phyloP scores from a whole-genome alignment of 1,140 invertebrate species.

The Drosophila miranda region DNA sequence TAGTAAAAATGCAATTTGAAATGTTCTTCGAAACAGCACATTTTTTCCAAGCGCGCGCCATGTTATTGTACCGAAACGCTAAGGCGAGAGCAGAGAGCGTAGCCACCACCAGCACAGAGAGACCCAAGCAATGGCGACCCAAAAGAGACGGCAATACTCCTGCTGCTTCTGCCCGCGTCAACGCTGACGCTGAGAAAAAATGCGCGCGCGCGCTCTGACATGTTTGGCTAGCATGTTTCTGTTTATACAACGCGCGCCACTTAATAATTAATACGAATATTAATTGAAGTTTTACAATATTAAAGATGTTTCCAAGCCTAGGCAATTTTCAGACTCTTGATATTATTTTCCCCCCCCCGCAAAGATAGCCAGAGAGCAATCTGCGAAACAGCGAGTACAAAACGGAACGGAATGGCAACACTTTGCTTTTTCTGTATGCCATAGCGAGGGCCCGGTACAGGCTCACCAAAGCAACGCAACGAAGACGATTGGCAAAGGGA shows the following conservation, averaged over 20 bases:
- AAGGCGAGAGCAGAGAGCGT: conserved; percentile 7
- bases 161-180: conserved; percentile 9
- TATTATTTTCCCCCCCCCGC: conserved; percentile 4
- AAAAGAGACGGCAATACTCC: conserved; percentile 52
- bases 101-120: conserved; percentile 20
- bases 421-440: conserved; percentile 71
- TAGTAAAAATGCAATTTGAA: conserved; percentile 17
- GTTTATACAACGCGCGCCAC: conserved; percentile 54
- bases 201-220: conserved; percentile 47
- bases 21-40: conserved; percentile 16
- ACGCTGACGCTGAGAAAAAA: conserved; percentile 18
- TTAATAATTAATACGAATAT: conserved; percentile 50
- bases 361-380: conserved; percentile 10
- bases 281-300: conserved; percentile 24
- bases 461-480: conserved; percentile 45
- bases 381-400: conserved; percentile 35
- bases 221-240: conserved; percentile 7
- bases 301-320: not conserved
- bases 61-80: conserved; percentile 27
- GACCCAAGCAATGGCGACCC: conserved; percentile 26
- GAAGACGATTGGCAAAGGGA: conserved; percentile 3
- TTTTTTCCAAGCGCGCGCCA: conserved; percentile 15
- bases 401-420: conserved; percentile 68
- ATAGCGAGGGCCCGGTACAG: conserved; percentile 47
- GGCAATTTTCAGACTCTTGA: not conserved